These are phyloP conservation scores for Glomeris marginata DNA, from an alignment of 2,888 invertebrate species.

Conservation along the genomic window DNA sequence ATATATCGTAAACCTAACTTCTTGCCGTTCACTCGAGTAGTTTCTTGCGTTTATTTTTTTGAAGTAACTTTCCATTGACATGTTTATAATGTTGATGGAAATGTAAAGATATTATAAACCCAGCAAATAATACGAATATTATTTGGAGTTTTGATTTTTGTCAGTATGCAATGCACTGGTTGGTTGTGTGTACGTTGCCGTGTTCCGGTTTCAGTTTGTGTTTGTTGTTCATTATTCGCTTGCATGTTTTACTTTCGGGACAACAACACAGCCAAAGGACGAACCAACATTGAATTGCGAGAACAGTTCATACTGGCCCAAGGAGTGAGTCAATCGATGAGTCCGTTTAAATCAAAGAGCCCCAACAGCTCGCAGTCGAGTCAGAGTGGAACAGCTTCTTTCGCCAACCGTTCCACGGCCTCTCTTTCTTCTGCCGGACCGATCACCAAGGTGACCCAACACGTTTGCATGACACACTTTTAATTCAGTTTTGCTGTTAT, in stretches of 20 bases:
- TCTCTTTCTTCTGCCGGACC: slow-evolving; percentile 55
- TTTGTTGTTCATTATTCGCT: slow-evolving; percentile 30
- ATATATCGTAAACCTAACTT: too few species aligned
- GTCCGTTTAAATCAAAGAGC: slow-evolving; percentile 91
- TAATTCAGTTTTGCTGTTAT: slow-evolving; percentile 23
- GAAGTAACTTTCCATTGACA: too few species aligned
- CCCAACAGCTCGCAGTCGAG: slow-evolving; percentile 46
- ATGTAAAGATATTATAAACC: too few species aligned
- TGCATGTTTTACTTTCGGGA: background rate
- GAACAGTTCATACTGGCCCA: slow-evolving; percentile 98
- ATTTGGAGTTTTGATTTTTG: too few species aligned
- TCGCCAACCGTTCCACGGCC: slow-evolving; percentile 23
- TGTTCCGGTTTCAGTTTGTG: background rate
- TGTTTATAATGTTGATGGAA: too few species aligned
- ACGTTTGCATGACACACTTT: background rate
- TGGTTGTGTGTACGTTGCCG: background rate
- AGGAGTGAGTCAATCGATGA: slow-evolving; percentile 97
- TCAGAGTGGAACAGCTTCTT: slow-evolving; percentile 26
- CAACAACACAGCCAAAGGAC: slow-evolving; percentile 76
- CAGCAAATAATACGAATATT: too few species aligned
- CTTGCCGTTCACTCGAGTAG: too few species aligned
- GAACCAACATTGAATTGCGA: slow-evolving; percentile 98
- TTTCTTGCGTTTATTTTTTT: too few species aligned
- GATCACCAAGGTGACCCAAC: slow-evolving; percentile 70
- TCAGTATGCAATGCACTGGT: too few species aligned